Base-by-base conservation (phyloP, 2,797 vertebrate species). In the Sebastolobus alascanus region DNA sequence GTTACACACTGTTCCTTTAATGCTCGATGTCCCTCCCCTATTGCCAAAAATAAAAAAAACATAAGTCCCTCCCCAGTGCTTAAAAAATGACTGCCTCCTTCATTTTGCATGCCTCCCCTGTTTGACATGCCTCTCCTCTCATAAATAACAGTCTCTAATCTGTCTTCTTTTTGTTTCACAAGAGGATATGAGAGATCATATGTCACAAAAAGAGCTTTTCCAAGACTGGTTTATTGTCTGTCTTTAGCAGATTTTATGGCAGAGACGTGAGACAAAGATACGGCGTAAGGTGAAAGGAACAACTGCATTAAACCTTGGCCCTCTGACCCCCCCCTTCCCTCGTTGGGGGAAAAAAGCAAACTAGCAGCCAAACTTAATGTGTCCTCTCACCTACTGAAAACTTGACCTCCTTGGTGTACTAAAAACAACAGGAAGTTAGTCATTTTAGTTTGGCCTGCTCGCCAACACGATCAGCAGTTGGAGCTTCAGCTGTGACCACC, bases 111-210 rank as follows among this genome's bases (percentile, higher is more conserved):
- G 20, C 50, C 50, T 22, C 50, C 50, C 50, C 1, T n/a, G 9
- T 52, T 52, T 52, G 50, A 52, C 4, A n/a, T 52, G 20, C 20
- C 1, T n/a, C 0, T 52, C 18, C 9, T 11, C 43, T 50, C 43
- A 52, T 52, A 52, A 52, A 52, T 52, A 20, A 52, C 20, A 20
- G 18, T 52, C 20, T n/a, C 18, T 52, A 27, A 73, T 78, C 16
- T 63, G 22, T 75, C n/a, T 38, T 50, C 7, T 55, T 73, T 67
- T 79, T 46, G 16, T 31, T 58, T 29, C 43, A 35, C 9, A 9
- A 11, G 33, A 69, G 58, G 37, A 71, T 81, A 66, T 16, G 3
- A 66, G 16, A 16, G 27, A 71, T 50, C 18, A 33, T 75, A 61
- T 65, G 52, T 50, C 13, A 73, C 4, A n/a, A 46, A 73, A 40